Evolutionary conservation across 2,888 invertebrate genomes (phyloP), one percentile per base, ranked within the genome.

Genomic region (Halictus quadricinctus): DNA sequence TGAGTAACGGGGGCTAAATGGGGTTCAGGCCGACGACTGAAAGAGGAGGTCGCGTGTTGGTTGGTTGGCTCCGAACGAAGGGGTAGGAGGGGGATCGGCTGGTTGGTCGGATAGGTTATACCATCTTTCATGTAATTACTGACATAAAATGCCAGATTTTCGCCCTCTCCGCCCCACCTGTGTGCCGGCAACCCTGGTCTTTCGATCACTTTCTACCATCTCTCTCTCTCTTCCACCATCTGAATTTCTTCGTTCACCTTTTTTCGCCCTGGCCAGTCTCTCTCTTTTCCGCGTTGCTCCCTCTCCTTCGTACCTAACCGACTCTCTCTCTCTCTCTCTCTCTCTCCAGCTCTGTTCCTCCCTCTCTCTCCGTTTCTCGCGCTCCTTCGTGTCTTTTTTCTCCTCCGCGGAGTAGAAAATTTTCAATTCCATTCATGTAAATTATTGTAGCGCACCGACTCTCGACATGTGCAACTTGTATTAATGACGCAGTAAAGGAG

Each of bases 351-450:
- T 36, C 15, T 72, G 13, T 54, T 66, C 78, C 21, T 60, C 25
- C 36, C 36, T n/a, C 80, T 82, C 83, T 36, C 36, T 48, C 81
- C 84, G 90, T 86, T 84, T 83, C 85, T 87, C 85, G 75, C 85
- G 75, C 87, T 89, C 88, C 86, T 84, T 87, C 90, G 90, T 90
- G 90, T 92, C 92, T 93, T 93, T 93, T 93, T 94, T 93, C 93
- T 93, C 92, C 93, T 93, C 91, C 90, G 91, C 90, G 91, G 91
- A 93, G 94, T 94, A 93, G 94, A 94, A 94, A 94, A 94, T 94
- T 94, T 94, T 94, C 94, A 94, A 94, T 94, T 93, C 93, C 94
- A 94, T 94, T 94, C 94, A 94, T 93, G 94, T 94, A 94, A 94
- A 94, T 94, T 94, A 93, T 94, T 94, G 93, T 94, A 94, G 94